A percentile compares a stretch with the other conserved stretches of the same genome.
phyloP scores from a whole-genome alignment of 2,797 vertebrate species.

The Aldrovandia affinis region DNA sequence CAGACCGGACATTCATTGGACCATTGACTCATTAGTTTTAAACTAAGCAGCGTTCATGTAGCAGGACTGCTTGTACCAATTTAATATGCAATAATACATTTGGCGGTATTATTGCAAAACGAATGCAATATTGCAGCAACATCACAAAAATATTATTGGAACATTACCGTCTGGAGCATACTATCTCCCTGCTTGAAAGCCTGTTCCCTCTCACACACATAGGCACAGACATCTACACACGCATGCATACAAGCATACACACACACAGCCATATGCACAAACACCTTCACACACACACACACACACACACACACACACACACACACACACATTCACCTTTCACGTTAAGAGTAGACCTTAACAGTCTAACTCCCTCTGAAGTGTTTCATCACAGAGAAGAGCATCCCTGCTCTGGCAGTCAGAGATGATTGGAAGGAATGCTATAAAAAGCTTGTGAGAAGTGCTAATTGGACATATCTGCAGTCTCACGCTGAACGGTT shows the following conservation, averaged over 20 bases:
- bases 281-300: slow-evolving; percentile 18
- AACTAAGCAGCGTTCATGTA: not conserved
- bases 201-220: not conserved
- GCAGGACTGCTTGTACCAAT: not conserved
- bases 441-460: not conserved
- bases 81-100: not conserved
- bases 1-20: not conserved
- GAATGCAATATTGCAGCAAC: not conserved
- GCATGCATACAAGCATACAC: slow-evolving; percentile 3
- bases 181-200: not conserved
- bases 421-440: not conserved
- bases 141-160: not conserved
- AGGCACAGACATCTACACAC: slow-evolving; percentile 1
- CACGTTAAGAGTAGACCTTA: not conserved
- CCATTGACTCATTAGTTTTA: not conserved
- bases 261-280: slow-evolving; percentile 23
- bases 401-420: not conserved
- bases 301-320: slow-evolving; percentile 13
- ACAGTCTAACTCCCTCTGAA: not conserved
- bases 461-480: slow-evolving; percentile 12
- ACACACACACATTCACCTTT: slow-evolving; percentile 23
- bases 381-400: not conserved
- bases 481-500: not conserved
- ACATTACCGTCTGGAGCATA: not conserved
- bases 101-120: not conserved